Conservation (phyloP, 2,113 vertebrate genomes). For the Heterochromis multidens region DNA sequence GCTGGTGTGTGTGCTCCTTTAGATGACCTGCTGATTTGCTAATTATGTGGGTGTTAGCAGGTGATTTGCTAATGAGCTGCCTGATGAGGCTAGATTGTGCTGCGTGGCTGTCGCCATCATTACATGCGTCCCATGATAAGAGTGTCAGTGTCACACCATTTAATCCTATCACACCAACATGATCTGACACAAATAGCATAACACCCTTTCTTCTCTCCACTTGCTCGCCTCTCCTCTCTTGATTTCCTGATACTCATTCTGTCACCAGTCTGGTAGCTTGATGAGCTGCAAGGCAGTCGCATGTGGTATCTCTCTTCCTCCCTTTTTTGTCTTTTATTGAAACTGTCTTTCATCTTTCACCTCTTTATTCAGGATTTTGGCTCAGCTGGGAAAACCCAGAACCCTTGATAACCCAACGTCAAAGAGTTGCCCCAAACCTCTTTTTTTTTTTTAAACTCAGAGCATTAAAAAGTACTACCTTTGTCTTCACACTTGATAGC, state of each 20-base stretch:
- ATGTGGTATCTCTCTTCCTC: background rate
- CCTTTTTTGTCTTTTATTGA: constrained; percentile 1
- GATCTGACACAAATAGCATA: constrained; percentile 44
- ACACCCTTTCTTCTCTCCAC: background rate
- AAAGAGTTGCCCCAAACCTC: background rate
- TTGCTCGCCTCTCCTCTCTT: background rate
- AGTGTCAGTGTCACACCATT: constrained; percentile 54
- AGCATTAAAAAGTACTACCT: constrained; percentile 10
- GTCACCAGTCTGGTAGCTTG: constrained; percentile 10
- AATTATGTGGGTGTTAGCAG: constrained; percentile 61
- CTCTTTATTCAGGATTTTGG: constrained; percentile 11
- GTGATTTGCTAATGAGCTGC: constrained; percentile 59
- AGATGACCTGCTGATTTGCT: constrained; percentile 61
- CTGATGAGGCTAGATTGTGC: constrained; percentile 51
- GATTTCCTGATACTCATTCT: constrained; percentile 30
- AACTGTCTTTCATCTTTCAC: constrained; percentile 18
- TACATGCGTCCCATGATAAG: constrained; percentile 50
- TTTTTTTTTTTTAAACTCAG: constrained; percentile 15
- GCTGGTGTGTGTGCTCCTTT: constrained; percentile 36
- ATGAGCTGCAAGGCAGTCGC: constrained; percentile 25
- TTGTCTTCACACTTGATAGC: background rate
- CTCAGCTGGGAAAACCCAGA: constrained; percentile 34
- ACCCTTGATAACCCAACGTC: constrained; percentile 5
- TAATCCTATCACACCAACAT: constrained; percentile 41
- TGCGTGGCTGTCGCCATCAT: constrained; percentile 14